Conservation (phyloP, 2,888 invertebrate genomes). For the Drosophila picticornis region DNA sequence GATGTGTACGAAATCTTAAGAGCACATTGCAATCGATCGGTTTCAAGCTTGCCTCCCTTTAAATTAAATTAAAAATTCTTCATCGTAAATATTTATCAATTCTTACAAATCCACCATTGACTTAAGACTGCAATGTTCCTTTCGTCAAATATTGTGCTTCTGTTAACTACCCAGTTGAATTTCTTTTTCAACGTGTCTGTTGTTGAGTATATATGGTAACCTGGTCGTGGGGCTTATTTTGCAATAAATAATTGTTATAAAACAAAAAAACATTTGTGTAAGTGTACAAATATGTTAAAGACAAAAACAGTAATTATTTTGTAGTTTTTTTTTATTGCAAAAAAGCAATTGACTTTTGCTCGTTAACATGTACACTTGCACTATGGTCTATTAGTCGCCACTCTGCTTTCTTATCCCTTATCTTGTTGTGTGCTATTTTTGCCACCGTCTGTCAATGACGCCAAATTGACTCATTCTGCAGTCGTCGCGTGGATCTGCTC, state of each 20-base stretch:
- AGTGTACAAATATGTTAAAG: not conserved
- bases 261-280: not conserved
- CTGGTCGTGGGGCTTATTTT: not conserved
- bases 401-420: not conserved
- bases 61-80: not conserved
- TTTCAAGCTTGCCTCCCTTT: not conserved
- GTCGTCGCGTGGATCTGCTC: conserved; percentile 32
- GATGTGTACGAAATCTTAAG: not conserved
- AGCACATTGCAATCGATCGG: not conserved
- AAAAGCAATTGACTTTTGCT: not conserved
- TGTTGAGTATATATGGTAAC: not conserved
- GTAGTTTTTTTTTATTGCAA: not conserved
- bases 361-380: not conserved
- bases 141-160: not conserved
- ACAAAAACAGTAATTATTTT: not conserved
- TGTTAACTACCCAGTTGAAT: not conserved
- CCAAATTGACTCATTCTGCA: conserved; percentile 73
- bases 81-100: not conserved
- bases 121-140: too few species aligned
- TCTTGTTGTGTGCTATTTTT: conserved; percentile 22
- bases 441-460: conserved; percentile 54
- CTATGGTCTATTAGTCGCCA: not conserved
- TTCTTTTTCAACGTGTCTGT: not conserved
- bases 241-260: not conserved
- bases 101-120: not conserved